Evolutionary conservation across 2,797 vertebrate genomes (phyloP).

Genomic region (Tamandua tetradactyla): DNA sequence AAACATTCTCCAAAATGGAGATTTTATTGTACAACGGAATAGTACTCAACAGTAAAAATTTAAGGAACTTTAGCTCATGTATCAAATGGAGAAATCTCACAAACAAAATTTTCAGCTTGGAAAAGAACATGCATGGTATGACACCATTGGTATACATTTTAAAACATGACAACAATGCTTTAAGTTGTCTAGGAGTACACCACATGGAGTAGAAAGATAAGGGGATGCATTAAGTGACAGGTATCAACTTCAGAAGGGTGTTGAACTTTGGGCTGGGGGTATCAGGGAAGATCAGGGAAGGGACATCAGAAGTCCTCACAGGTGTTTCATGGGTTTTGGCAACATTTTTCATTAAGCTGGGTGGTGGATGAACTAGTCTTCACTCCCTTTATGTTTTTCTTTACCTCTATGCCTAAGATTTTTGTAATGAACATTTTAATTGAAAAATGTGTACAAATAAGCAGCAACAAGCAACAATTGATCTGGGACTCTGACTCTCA

Average conservation of each 20-base stretch:
- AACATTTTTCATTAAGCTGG: background rate
- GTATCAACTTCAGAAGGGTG: background rate
- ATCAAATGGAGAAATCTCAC: background rate
- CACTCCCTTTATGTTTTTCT: background rate
- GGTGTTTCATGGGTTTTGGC: background rate
- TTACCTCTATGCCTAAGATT: background rate
- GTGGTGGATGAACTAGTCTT: background rate
- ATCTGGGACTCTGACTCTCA: background rate
- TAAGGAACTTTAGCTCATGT: background rate
- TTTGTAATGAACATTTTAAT: background rate
- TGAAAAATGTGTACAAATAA: background rate
- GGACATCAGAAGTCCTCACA: background rate
- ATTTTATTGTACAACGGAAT: too few relatives aligned
- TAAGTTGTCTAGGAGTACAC: background rate
- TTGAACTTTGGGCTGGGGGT: background rate
- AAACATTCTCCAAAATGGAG: background rate
- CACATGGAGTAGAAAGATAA: background rate
- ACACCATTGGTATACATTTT: background rate
- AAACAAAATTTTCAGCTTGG: background rate
- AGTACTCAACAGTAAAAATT: background rate
- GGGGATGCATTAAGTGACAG: background rate
- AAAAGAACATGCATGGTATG: background rate
- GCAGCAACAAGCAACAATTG: rapidly evolving
- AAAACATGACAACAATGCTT: background rate
- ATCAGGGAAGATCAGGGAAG: background rate